Percentiles rank a stretch among this genome's conserved stretches.
Conservation (phyloP, 2,888 invertebrate genomes). For the Petrolisthes manimaculis region DNA sequence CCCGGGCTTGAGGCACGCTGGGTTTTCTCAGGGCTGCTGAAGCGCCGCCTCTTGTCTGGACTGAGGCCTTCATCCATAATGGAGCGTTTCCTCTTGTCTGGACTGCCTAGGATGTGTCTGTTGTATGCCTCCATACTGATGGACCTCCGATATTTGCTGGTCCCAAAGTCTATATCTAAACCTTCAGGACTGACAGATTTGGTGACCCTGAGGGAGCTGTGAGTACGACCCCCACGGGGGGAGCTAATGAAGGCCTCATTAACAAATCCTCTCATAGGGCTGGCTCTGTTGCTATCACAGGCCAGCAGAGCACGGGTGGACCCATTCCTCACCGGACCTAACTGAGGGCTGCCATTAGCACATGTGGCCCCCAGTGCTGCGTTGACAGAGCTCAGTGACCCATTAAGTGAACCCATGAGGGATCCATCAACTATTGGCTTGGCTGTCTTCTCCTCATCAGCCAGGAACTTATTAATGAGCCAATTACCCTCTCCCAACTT, state of each 20-base stretch:
- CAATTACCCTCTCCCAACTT: conserved; percentile 62
- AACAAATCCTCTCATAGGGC: conserved; percentile 62
- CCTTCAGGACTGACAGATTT: conserved; percentile 65
- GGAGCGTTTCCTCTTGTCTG: conserved; percentile 64
- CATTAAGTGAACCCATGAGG: conserved; percentile 59
- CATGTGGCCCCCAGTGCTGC: conserved; percentile 48
- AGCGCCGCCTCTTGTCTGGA: conserved; percentile 63
- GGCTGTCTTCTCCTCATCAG: conserved; percentile 64
- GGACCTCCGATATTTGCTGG: conserved; percentile 60
- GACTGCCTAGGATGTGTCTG: conserved; percentile 42
- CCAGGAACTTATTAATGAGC: conserved; percentile 65
- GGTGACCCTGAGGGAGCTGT: conserved; percentile 64
- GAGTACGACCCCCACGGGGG: conserved; percentile 63
- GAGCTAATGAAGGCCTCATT: conserved; percentile 65
- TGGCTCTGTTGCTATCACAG: conserved; percentile 53
- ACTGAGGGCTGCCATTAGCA: conserved; percentile 51
- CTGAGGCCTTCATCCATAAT: conserved; percentile 60
- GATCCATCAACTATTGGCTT: conserved; percentile 61
- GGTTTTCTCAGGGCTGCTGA: conserved; percentile 64
- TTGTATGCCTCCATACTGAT: conserved; percentile 66
- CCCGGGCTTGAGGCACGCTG: conserved; percentile 37
- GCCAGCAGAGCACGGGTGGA: conserved; percentile 61
- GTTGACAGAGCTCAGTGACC: conserved; percentile 63
- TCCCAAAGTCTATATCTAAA: conserved; percentile 50
- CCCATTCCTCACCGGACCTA: conserved; percentile 57